phyloP scores from a whole-genome alignment of 2,888 invertebrate species.

The Rhaphigaster nebulosa region DNA sequence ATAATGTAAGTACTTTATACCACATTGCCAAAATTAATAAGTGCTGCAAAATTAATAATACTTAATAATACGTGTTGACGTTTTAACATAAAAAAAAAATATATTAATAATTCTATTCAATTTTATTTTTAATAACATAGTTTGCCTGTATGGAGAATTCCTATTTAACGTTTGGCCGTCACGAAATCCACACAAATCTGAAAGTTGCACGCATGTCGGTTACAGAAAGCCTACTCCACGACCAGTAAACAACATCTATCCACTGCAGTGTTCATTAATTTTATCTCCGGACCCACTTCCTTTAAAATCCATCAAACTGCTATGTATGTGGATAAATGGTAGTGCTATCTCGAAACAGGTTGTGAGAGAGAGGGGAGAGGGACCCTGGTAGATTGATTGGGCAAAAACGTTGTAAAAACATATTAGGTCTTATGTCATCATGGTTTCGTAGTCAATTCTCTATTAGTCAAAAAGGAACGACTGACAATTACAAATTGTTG shows the following conservation, averaged over 20 bases:
- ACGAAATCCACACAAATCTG: not conserved
- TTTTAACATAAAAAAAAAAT: no score
- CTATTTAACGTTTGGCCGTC: not conserved
- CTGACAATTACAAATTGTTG: not conserved
- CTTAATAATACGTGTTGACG: no score
- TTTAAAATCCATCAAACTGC: constrained; percentile 8
- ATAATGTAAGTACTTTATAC: no score
- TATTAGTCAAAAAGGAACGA: not conserved
- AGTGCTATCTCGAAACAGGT: not conserved
- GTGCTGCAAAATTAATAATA: no score
- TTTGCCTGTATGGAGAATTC: no score
- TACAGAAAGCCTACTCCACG: not conserved
- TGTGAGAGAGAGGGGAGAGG: not conserved
- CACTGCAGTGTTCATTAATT: constrained; percentile 20
- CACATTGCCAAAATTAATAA: no score
- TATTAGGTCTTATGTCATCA: not conserved
- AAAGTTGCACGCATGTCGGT: not conserved
- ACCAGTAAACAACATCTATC: not conserved
- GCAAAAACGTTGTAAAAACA: not conserved
- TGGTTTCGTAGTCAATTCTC: not conserved
- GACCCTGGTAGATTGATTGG: not conserved
- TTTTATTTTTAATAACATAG: no score
- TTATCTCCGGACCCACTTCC: not conserved
- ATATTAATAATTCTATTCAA: no score
- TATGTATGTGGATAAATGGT: not conserved